phyloP scores from a whole-genome alignment of 2,797 vertebrate genomes.

The Sphaeramia orbicularis region DNA sequence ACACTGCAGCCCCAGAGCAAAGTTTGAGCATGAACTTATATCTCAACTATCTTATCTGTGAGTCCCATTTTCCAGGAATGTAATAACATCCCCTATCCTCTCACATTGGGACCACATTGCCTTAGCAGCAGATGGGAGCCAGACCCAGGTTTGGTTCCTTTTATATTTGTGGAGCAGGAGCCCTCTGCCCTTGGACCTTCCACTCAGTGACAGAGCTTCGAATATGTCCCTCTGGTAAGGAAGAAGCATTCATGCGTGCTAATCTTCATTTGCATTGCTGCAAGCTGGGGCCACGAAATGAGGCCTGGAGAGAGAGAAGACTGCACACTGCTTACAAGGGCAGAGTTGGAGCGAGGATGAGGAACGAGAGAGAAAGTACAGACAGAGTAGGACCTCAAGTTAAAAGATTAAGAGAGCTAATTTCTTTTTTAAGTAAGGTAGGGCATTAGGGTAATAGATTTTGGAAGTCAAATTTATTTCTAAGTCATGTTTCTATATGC shows the following conservation, averaged over 20 bases:
- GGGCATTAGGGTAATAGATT: constrained; percentile 13
- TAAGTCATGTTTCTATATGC: constrained; percentile 5
- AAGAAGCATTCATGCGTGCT: constrained; percentile 67
- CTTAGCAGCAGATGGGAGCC: constrained; percentile 53
- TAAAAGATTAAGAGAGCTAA: constrained; percentile 25
- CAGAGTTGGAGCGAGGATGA: constrained; percentile 43
- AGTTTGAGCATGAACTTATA: background rate
- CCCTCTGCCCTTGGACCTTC: constrained; percentile 60
- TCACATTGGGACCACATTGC: constrained; percentile 11
- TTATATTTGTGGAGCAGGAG: constrained; percentile 45
- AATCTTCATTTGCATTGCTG: constrained; percentile 77
- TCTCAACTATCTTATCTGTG: constrained; percentile 19
- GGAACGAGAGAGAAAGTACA: constrained; percentile 2
- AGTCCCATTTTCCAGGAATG: constrained; percentile 22
- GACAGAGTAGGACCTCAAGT: constrained; percentile 24
- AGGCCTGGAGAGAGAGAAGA: constrained; percentile 61
- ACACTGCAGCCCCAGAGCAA: constrained; percentile 16
- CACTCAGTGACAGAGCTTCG: constrained; percentile 47
- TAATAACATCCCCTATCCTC: constrained; percentile 16
- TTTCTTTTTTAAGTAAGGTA: constrained; percentile 27
- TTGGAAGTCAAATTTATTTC: background rate
- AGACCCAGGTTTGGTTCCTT: constrained; percentile 47
- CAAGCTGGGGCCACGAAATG: constrained; percentile 67
- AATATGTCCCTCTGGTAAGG: constrained; percentile 53
- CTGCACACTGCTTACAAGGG: constrained; percentile 54